phyloP scores from a whole-genome alignment of 2,888 invertebrate species.

The Syrista parreyssii region DNA sequence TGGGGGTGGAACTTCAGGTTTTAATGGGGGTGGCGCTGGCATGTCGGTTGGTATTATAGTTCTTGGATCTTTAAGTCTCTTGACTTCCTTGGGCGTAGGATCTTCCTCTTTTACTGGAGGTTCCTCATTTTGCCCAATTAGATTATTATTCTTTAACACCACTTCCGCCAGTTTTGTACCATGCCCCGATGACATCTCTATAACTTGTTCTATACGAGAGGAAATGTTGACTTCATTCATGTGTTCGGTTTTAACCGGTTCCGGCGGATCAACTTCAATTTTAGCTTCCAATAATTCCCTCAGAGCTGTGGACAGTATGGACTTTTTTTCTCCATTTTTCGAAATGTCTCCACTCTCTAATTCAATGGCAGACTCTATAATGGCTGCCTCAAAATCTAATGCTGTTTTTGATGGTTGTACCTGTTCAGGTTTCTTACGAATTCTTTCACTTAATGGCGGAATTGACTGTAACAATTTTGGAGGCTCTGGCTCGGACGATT shows the following conservation, averaged over 20 bases:
- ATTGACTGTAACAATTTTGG: conserved; percentile 57
- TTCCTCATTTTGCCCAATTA: background rate
- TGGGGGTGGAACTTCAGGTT: conserved; percentile 51
- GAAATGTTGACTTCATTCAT: conserved; percentile 32
- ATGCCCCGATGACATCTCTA: background rate
- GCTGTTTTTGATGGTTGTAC: conserved; percentile 43
- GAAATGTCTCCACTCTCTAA: conserved; percentile 44
- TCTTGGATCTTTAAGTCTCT: conserved; percentile 56
- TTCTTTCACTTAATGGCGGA: conserved; percentile 60
- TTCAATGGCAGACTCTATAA: conserved; percentile 60
- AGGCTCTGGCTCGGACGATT: conserved; percentile 38
- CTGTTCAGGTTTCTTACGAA: conserved; percentile 56
- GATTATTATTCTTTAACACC: conserved; percentile 2
- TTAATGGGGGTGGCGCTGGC: conserved; percentile 47
- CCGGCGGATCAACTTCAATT: conserved; percentile 43
- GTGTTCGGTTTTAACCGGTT: conserved; percentile 13
- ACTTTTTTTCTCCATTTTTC: conserved; percentile 49
- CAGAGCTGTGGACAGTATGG: conserved; percentile 54
- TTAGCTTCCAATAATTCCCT: conserved; percentile 58
- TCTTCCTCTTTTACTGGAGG: conserved; percentile 10
- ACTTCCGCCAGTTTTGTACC: conserved; percentile 9
- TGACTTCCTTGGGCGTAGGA: conserved; percentile 27
- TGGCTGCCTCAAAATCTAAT: conserved; percentile 58
- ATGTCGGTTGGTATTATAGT: conserved; percentile 58
- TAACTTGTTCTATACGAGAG: conserved; percentile 21